These are phyloP conservation scores for Sturnira hondurensis DNA, from an alignment of 2,113 vertebrate genomes.

Conservation along the genomic window DNA sequence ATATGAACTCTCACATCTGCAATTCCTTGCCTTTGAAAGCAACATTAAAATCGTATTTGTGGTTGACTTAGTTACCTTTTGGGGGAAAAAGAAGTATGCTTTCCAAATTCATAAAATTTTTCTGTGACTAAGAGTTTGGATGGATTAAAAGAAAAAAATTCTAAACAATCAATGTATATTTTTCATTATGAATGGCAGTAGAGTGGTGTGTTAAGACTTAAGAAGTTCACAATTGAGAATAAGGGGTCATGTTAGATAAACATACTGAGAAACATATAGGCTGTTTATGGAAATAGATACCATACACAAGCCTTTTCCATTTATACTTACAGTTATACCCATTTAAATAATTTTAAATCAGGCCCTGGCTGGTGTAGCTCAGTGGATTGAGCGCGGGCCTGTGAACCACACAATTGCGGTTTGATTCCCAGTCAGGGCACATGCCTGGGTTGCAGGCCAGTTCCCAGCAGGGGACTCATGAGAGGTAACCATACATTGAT, in stretches of 20 bases:
- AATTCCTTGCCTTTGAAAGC: background rate
- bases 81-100: background rate
- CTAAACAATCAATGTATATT: background rate
- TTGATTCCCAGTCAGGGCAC: no score
- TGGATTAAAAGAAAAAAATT: background rate
- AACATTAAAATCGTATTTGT: constrained; percentile 26
- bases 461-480: no score
- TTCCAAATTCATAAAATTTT: background rate
- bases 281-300: background rate
- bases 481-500: no score
- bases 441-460: no score
- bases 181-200: background rate
- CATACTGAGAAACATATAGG: background rate
- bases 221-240: background rate
- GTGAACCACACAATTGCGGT: no score
- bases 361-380: no score
- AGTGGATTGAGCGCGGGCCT: no score
- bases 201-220: background rate
- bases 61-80: background rate
- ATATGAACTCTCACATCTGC: background rate
- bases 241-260: background rate
- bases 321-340: background rate
- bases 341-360: background rate
- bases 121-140: background rate
- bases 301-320: background rate